Conservation (phyloP, 2,113 vertebrate genomes). For the Protobothrops flavoviridis region DNA sequence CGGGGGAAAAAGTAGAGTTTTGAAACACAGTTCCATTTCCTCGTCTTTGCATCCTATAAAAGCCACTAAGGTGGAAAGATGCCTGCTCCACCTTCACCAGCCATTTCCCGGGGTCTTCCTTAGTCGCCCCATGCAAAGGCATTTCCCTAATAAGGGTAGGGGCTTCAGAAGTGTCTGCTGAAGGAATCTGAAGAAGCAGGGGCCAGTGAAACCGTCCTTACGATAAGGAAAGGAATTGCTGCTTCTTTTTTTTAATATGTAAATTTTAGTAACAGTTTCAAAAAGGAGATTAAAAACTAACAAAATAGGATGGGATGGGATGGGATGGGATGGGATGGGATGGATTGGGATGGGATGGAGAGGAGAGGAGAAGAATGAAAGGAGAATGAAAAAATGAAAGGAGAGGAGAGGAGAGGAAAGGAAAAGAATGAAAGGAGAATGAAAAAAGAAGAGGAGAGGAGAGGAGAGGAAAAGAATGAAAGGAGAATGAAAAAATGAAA, state of each 20-base stretch:
- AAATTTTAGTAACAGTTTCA: not conserved
- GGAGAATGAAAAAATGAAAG: too few species aligned
- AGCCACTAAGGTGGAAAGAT: not conserved
- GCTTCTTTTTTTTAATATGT: not conserved
- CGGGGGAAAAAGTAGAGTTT: constrained; percentile 28
- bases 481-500: too few species aligned
- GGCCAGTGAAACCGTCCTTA: not conserved
- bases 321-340: too few species aligned
- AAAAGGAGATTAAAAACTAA: not conserved
- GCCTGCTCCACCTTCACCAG: not conserved
- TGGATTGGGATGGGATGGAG: too few species aligned
- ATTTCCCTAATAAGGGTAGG: not conserved
- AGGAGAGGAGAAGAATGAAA: too few species aligned
- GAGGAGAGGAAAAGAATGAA: too few species aligned
- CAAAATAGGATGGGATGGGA: not conserved
- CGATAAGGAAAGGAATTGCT: not conserved
- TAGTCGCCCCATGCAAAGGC: not conserved
- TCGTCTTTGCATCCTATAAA: not conserved
- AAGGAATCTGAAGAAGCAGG: not conserved
- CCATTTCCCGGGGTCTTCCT: not conserved
- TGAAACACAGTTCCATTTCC: not conserved
- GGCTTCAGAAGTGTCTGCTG: not conserved
- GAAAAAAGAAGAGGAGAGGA: not conserved
- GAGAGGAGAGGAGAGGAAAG: too few species aligned
- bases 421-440: too few species aligned